Percentiles rank a stretch among this genome's conserved stretches.
Conservation (phyloP, 2,797 vertebrate species). For the Margarornis squamiger region DNA sequence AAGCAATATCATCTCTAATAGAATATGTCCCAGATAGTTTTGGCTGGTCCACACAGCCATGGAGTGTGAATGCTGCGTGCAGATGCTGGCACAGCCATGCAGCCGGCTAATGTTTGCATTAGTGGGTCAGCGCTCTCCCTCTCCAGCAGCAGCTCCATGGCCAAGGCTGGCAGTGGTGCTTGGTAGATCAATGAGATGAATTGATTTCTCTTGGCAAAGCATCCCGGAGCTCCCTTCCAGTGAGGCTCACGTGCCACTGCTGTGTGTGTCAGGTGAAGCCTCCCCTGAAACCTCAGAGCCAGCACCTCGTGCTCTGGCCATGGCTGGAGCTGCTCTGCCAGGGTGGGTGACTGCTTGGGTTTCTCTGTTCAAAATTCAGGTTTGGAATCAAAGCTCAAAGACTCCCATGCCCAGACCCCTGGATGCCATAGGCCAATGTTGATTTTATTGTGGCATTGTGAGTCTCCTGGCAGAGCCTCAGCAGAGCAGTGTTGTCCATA, state of each 20-base stretch:
- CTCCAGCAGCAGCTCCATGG: conserved; percentile 12
- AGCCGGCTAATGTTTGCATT: conserved; percentile 47
- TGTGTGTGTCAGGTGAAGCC: background rate
- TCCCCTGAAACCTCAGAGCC: background rate
- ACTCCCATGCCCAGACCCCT: background rate
- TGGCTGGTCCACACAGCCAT: conserved; percentile 53
- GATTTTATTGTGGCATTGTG: background rate
- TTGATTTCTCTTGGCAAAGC: conserved; percentile 41
- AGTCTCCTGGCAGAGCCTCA: background rate
- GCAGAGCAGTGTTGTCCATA: background rate
- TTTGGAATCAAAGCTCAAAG: background rate
- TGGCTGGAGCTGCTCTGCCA: background rate
- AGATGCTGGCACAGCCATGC: conserved; percentile 41
- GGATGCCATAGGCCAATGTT: background rate
- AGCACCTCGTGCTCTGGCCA: background rate
- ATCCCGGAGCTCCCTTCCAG: conserved; percentile 31
- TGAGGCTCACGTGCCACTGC: background rate
- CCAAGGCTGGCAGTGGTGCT: conserved; percentile 59
- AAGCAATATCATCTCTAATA: conserved; percentile 71
- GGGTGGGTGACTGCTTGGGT: background rate
- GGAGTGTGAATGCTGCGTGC: conserved; percentile 19
- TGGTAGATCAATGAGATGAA: conserved; percentile 41
- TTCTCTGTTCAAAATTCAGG: background rate
- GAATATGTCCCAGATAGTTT: conserved; percentile 70
- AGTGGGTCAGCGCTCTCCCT: conserved; percentile 50